phyloP scores from a whole-genome alignment of 2,888 invertebrate genomes.

The Drosophila tripunctata region DNA sequence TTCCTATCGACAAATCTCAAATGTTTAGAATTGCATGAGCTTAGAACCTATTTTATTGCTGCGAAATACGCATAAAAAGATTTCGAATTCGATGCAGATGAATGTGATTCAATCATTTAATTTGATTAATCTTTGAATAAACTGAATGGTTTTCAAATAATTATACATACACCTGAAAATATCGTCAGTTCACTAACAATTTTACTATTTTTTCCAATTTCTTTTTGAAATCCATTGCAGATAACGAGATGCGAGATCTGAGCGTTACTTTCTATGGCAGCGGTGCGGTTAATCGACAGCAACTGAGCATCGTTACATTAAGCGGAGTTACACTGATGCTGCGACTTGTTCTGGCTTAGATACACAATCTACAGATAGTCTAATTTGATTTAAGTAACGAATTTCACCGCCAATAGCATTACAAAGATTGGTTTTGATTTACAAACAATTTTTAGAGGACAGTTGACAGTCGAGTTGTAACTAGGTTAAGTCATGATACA shows the following conservation, averaged over 20 bases:
- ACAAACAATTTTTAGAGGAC: conserved; percentile 11
- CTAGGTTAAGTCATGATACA: conserved; percentile 42
- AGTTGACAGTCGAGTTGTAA: conserved; percentile 31
- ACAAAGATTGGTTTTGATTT: conserved; percentile 37
- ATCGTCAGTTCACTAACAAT: conserved; percentile 18
- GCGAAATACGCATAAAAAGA: neutral
- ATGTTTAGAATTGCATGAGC: conserved; percentile 64
- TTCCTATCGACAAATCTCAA: conserved; percentile 38
- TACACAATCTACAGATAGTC: conserved; percentile 21
- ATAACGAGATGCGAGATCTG: conserved; percentile 84
- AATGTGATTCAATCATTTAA: conserved; percentile 24
- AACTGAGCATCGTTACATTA: conserved; percentile 54
- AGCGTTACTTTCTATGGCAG: conserved; percentile 84
- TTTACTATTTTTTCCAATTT: neutral
- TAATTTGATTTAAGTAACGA: conserved; percentile 62
- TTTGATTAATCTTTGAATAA: conserved; percentile 24
- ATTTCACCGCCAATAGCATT: conserved; percentile 77
- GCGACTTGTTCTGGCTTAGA: conserved; percentile 62
- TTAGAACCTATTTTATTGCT: conserved; percentile 45
- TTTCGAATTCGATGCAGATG: neutral
- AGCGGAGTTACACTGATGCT: conserved; percentile 63
- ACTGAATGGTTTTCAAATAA: neutral
- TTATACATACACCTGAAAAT: neutral
- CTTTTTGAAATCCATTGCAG: conserved; percentile 79
- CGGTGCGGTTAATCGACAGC: conserved; percentile 64